Conservation (phyloP, 2,797 vertebrate species). For the Sibirionetta formosa region DNA sequence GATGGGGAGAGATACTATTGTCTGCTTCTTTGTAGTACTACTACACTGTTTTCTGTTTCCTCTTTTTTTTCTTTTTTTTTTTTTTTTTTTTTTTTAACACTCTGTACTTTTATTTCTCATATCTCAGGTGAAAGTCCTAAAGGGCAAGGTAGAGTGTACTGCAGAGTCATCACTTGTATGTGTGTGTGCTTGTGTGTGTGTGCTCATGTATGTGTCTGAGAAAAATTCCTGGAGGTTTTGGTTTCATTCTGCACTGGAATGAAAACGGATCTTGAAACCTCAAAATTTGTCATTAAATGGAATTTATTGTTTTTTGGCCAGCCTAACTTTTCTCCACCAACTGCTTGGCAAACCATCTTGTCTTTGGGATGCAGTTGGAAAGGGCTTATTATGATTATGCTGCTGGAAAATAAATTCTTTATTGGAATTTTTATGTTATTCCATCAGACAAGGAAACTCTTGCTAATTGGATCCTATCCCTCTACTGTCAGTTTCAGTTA, state of each 20-base stretch:
- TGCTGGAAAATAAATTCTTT: conserved; percentile 63
- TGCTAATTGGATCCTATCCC: conserved; percentile 53
- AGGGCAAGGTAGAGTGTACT: neutral
- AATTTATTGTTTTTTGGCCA: neutral
- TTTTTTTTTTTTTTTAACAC: neutral
- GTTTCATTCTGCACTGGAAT: neutral
- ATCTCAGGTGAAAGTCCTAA: neutral
- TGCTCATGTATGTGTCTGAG: neutral
- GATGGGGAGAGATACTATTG: neutral
- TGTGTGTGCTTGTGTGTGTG: neutral
- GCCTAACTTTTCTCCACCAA: conserved; percentile 19
- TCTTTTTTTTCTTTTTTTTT: no score
- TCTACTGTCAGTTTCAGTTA: conserved; percentile 64
- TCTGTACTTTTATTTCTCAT: neutral
- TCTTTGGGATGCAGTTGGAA: conserved; percentile 49
- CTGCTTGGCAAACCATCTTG: conserved; percentile 48
- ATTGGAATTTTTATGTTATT: conserved; percentile 71
- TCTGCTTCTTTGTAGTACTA: neutral
- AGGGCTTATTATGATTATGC: conserved; percentile 51
- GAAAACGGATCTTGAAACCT: conserved; percentile 20
- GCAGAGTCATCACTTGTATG: neutral
- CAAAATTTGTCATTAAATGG: neutral
- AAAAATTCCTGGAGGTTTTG: neutral
- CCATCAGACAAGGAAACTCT: conserved; percentile 56
- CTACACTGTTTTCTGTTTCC: neutral